Evolutionary conservation across 2,888 invertebrate species (phyloP).

Genomic region (Psylliodes chrysocephalus): DNA sequence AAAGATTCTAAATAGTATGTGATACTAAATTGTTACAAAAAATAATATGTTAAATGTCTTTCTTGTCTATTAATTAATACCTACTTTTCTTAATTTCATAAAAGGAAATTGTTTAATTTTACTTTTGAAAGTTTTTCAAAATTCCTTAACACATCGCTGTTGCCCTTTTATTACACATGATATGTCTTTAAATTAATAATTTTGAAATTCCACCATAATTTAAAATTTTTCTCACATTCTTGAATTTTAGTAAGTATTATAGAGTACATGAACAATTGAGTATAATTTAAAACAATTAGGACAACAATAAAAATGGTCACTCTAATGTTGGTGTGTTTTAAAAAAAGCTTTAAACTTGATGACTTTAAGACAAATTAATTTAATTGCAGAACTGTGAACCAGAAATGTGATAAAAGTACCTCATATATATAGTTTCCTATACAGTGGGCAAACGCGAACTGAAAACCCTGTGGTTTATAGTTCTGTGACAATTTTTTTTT

Average conservation of each 20-base stretch:
- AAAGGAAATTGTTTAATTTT: too few species aligned
- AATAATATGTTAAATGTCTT: not conserved
- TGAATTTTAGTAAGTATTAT: too few species aligned
- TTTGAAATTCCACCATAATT: too few species aligned
- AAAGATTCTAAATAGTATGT: constrained; percentile 63
- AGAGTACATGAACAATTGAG: too few species aligned
- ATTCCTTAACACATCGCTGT: too few species aligned
- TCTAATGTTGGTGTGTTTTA: too few species aligned
- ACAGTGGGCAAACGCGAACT: not conserved
- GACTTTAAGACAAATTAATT: not conserved
- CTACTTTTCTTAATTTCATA: not conserved
- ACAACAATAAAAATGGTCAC: too few species aligned
- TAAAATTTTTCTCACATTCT: too few species aligned
- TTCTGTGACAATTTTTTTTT: not conserved
- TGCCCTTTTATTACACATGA: too few species aligned
- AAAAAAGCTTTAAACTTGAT: not conserved
- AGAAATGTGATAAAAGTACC: constrained; percentile 8
- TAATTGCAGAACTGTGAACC: constrained; percentile 9
- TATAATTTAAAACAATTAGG: too few species aligned
- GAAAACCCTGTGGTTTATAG: constrained; percentile 5
- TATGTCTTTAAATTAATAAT: too few species aligned
- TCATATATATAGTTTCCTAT: not conserved
- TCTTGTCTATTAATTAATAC: not conserved
- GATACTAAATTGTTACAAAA: constrained; percentile 53
- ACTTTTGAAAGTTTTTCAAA: too few species aligned